Evolutionary conservation across 2,113 vertebrate species (phyloP).

Genomic region (Hemichromis elongatus): DNA sequence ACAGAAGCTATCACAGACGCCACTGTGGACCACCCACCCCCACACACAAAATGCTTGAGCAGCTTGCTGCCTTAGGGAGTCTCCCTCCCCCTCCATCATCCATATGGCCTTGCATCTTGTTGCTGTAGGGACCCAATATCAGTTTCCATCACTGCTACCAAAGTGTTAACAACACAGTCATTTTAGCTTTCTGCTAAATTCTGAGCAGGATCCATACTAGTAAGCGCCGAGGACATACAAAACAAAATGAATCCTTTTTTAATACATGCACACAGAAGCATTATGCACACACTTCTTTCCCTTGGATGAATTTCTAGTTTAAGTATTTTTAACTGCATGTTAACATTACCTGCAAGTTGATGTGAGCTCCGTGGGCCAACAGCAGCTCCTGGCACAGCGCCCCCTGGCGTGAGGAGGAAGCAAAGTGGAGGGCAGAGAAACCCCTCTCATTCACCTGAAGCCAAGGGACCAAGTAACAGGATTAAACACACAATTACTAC

Average conservation of each 20-base stretch:
- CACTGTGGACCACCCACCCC: neutral
- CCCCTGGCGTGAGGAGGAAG: conserved; percentile 92
- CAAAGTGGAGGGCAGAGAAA: conserved; percentile 94
- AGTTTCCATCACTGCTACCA: conserved; percentile 38
- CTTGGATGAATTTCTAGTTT: neutral
- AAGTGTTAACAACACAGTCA: conserved; percentile 23
- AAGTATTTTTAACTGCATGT: neutral
- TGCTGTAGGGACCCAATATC: conserved; percentile 26
- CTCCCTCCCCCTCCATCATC: conserved; percentile 6
- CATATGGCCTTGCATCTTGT: conserved; percentile 56
- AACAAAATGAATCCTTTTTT: neutral
- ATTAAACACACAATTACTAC: neutral
- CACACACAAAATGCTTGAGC: conserved; percentile 29
- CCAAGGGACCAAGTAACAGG: neutral
- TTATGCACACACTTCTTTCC: neutral
- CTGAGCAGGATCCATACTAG: neutral
- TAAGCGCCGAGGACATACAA: neutral
- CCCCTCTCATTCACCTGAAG: conserved; percentile 86
- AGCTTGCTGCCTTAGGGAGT: conserved; percentile 58
- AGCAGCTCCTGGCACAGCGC: conserved; percentile 94
- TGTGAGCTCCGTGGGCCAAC: conserved; percentile 86
- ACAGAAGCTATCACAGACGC: neutral
- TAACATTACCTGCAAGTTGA: conserved; percentile 87
- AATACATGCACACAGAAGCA: neutral
- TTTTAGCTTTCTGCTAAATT: neutral